These are phyloP conservation scores for Tineola bisselliella DNA, from an alignment of 2,888 invertebrate species.

Conservation along the genomic window DNA sequence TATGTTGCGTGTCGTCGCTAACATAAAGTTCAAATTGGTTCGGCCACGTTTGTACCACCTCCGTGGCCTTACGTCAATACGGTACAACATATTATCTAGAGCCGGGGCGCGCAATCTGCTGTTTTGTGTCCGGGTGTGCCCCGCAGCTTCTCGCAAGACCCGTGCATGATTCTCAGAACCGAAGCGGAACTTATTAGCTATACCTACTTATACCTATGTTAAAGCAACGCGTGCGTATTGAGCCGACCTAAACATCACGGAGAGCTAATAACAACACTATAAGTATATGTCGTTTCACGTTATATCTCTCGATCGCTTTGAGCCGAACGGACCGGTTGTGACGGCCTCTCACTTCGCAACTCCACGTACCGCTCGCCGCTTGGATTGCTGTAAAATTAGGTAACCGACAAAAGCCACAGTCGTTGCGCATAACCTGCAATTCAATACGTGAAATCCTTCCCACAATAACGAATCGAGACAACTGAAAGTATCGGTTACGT, in stretches of 20 bases:
- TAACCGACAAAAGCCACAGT: slow-evolving; percentile 58
- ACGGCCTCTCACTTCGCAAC: slow-evolving; percentile 67
- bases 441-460: slow-evolving; percentile 12
- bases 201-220: slow-evolving; percentile 21
- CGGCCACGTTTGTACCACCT: slow-evolving; percentile 36
- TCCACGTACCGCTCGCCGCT: slow-evolving; percentile 51
- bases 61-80: slow-evolving; percentile 60
- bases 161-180: slow-evolving; percentile 28
- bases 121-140: slow-evolving; percentile 60
- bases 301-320: slow-evolving; percentile 51
- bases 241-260: slow-evolving; percentile 25
- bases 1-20: slow-evolving; percentile 14
- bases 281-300: slow-evolving; percentile 33
- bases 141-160: slow-evolving; percentile 31
- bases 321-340: slow-evolving; percentile 59
- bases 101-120: slow-evolving; percentile 47
- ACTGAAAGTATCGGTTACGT: slow-evolving; percentile 10
- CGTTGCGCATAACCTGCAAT: slow-evolving; percentile 37
- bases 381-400: slow-evolving; percentile 60
- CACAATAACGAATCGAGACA: background rate
- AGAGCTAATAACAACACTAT: slow-evolving; percentile 25
- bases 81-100: slow-evolving; percentile 60
- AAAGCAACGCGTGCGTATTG: slow-evolving; percentile 21
- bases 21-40: slow-evolving; percentile 40
- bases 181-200: slow-evolving; percentile 31